Evolutionary conservation across 2,113 vertebrate genomes (phyloP).

Genomic region (Proterorhinus semilunaris): DNA sequence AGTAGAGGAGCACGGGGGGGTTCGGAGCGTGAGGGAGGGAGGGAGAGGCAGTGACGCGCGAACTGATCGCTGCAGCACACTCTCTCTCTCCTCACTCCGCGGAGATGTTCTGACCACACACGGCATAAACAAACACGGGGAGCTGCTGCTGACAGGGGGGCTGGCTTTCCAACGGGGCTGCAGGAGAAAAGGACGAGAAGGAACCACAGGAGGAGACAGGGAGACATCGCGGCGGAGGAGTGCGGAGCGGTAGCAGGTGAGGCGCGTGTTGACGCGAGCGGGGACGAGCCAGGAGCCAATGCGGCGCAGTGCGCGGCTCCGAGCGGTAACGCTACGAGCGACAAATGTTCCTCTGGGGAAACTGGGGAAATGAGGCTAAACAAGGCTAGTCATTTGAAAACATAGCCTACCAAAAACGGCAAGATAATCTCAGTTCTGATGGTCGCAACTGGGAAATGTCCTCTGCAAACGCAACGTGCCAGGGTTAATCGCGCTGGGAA

Average conservation of each 20-base stretch:
- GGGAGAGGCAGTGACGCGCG: constrained; percentile 62
- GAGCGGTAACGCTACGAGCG: background rate
- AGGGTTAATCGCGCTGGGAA: no score
- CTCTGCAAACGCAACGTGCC: no score
- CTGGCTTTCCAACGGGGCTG: background rate
- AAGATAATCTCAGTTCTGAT: no score
- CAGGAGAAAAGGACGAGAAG: background rate
- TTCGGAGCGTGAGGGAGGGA: constrained; percentile 21
- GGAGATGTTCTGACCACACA: constrained; percentile 51
- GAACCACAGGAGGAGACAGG: background rate
- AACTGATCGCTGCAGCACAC: constrained; percentile 66
- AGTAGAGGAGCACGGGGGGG: constrained; percentile 28
- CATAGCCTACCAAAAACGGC: no score
- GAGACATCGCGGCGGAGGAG: background rate
- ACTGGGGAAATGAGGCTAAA: no score
- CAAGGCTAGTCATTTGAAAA: no score
- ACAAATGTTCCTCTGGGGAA: no score
- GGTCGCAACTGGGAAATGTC: no score
- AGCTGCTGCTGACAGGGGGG: background rate
- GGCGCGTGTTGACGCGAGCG: constrained; percentile 40
- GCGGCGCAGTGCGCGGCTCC: background rate
- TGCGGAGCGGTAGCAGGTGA: constrained; percentile 66
- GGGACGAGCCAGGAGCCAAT: background rate
- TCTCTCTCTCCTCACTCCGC: constrained; percentile 14
- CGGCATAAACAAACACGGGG: constrained; percentile 37